These are phyloP conservation scores for Athripsodes cinereus DNA, from an alignment of 2,888 invertebrate genomes.

Conservation along the genomic window DNA sequence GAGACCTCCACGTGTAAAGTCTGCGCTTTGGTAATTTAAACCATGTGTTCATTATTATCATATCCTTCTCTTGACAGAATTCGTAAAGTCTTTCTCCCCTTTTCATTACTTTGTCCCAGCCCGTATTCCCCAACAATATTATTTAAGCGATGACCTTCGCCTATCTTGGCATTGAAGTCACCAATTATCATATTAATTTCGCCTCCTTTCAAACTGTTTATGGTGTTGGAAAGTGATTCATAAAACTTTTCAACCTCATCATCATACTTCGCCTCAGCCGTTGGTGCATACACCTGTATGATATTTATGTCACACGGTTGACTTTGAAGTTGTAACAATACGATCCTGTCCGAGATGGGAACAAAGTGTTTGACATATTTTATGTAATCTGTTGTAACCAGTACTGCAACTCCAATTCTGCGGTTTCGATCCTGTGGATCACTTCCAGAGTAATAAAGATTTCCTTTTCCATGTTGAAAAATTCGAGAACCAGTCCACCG, in stretches of 20 bases:
- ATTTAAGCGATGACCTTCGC: not conserved
- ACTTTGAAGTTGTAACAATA: not conserved
- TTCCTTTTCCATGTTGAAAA: no score
- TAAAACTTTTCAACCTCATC: not conserved
- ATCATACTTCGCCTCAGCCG: not conserved
- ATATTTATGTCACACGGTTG: not conserved
- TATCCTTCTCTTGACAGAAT: not conserved
- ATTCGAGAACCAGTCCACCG: no score
- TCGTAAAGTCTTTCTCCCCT: conserved; percentile 1
- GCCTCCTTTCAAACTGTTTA: not conserved
- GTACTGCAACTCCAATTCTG: no score
- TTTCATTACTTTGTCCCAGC: not conserved
- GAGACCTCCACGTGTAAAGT: conserved; percentile 6
- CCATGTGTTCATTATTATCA: not conserved
- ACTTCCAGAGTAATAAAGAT: no score
- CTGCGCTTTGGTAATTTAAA: not conserved
- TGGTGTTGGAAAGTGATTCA: not conserved
- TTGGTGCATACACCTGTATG: conserved; percentile 1
- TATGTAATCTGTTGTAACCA: no score
- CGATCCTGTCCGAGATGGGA: no score
- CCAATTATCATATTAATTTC: not conserved
- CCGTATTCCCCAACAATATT: not conserved
- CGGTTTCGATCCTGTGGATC: no score
- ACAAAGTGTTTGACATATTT: no score
- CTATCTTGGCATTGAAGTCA: conserved; percentile 4